phyloP scores from a whole-genome alignment of 2,888 invertebrate genomes.

The Hylaea fasciaria region DNA sequence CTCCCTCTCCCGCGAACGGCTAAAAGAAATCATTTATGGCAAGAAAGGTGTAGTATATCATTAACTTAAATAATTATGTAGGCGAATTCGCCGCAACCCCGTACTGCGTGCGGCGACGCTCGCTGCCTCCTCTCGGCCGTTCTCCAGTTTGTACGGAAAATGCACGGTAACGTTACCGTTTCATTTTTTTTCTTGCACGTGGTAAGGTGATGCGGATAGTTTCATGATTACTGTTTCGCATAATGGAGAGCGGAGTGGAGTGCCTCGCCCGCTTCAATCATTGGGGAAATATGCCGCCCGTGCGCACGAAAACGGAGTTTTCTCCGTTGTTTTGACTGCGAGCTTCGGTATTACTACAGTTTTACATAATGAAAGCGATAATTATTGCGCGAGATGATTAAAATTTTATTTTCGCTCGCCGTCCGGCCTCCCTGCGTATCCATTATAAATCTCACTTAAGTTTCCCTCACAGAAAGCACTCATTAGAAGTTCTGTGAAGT shows the following conservation, averaged over 20 bases:
- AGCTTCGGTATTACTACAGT: slow-evolving; percentile 32
- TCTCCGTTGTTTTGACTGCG: slow-evolving; percentile 42
- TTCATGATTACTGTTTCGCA: slow-evolving; percentile 76
- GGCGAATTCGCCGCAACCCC: slow-evolving; percentile 52
- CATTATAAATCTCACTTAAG: slow-evolving; percentile 9
- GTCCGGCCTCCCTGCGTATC: not conserved
- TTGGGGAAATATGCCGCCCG: slow-evolving; percentile 75
- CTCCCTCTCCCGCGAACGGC: slow-evolving; percentile 54
- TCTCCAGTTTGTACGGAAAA: slow-evolving; percentile 10
- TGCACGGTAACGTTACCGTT: slow-evolving; percentile 52
- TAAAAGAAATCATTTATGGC: slow-evolving; percentile 75
- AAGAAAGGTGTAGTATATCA: slow-evolving; percentile 79
- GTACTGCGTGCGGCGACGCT: slow-evolving; percentile 41
- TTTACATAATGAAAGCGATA: slow-evolving; percentile 46
- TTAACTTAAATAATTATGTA: slow-evolving; percentile 82
- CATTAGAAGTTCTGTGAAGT: too few relatives aligned
- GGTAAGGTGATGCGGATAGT: slow-evolving; percentile 59
- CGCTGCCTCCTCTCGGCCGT: slow-evolving; percentile 47
- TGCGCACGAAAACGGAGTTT: slow-evolving; percentile 51
- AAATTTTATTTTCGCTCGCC: slow-evolving; percentile 26
- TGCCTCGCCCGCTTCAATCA: slow-evolving; percentile 72
- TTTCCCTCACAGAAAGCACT: not conserved
- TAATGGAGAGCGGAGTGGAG: slow-evolving; percentile 73
- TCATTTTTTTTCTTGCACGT: slow-evolving; percentile 6
- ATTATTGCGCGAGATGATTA: slow-evolving; percentile 41